Base-by-base conservation (phyloP, 2,888 invertebrate species). In the Rhorus exstirpatorius region DNA sequence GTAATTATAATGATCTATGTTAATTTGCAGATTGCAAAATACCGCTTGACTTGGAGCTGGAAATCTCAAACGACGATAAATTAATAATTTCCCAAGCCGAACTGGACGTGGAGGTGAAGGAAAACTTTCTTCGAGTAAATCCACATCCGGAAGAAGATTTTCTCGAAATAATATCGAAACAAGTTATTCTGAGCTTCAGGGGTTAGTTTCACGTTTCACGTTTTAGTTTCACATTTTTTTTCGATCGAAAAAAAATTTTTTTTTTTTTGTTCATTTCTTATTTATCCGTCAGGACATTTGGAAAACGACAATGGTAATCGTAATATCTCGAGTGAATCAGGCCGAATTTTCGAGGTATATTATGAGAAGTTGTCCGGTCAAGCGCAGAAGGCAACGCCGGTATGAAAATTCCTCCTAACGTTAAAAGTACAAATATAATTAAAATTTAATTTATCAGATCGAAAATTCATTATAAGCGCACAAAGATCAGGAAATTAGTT, bases 101-200 rank as follows among this genome's bases (percentile, higher is more conserved):
- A 75, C 78, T 86, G 51, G 70, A 68, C 51, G 81, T 85, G 17
- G 65, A 44, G 0, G 35, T 82, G 8, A 51, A 72, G 6, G 58
- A 55, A 35, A 31, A 80, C 41, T 19, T 4, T 1, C 68, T 60
- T 14, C 19, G 24, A 3, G 41, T 85, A 35, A 61, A 65, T 14
- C 46, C 63, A 14, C 83, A 85, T 65, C 79, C 83, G 6, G 83
- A 67, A 12, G 58, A 38, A 21, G 46, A 84, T 8, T 38, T 60
- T n/a, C 74, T 86, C 41, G 79, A 86, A n/a, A 31, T 87, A 24
- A 65, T 78, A 12, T 79, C 86, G 6, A 70, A 85, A n/a, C 77
- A 85, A 24, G 70, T 83, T 0, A 41, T 61, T 3, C 53, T 86
- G 7, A 46, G 60, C 55, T 87, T 88, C 44, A 67, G 46, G 74